phyloP scores from a whole-genome alignment of 1,140 invertebrate species.

The Heliconius himera region DNA sequence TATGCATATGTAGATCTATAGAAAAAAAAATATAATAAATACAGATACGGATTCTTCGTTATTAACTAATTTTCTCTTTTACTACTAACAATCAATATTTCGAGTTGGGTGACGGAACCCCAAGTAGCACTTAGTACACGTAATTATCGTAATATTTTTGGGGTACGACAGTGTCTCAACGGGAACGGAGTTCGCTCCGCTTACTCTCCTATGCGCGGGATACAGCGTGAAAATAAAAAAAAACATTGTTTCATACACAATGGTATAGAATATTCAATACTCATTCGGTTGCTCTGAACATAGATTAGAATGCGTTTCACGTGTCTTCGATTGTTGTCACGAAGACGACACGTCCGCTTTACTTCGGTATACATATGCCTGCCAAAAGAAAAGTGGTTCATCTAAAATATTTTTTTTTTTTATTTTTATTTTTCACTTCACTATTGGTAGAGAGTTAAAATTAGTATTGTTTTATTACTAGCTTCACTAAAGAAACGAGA shows the following conservation, averaged over 20 bases:
- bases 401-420: neutral
- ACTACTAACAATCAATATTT: too few species aligned
- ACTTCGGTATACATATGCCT: slow-evolving; percentile 7
- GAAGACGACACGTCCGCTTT: slow-evolving; percentile 23
- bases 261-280: neutral
- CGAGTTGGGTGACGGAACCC: too few species aligned
- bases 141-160: too few species aligned
- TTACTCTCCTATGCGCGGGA: neutral
- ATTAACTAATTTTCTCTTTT: too few species aligned
- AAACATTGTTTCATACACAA: neutral
- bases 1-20: too few species aligned
- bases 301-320: slow-evolving; percentile 19
- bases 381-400: neutral
- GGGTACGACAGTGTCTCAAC: too few species aligned
- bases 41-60: too few species aligned
- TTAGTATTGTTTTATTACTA: neutral
- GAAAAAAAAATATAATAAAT: too few species aligned
- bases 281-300: slow-evolving; percentile 7
- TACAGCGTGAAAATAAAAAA: too few species aligned
- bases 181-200: neutral
- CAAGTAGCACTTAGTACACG: too few species aligned
- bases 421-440: neutral
- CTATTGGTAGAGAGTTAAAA: neutral
- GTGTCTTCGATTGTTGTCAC: slow-evolving; percentile 24
- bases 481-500: too few species aligned